phyloP scores from a whole-genome alignment of 2,797 vertebrate genomes.

The Sarcoramphus papa region DNA sequence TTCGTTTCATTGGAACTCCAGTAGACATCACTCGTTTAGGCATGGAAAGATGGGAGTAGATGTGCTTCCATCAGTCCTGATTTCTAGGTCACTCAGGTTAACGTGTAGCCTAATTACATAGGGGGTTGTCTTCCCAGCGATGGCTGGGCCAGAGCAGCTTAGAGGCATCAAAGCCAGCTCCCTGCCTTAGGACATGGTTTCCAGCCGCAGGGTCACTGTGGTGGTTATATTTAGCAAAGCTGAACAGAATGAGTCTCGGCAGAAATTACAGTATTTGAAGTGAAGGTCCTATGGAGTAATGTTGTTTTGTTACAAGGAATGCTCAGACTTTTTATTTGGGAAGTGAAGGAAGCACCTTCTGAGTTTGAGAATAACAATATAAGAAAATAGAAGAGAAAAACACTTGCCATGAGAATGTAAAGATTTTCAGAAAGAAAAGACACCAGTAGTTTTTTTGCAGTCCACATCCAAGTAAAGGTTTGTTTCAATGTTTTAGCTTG shows the following conservation, averaged over 20 bases:
- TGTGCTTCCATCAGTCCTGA: not conserved
- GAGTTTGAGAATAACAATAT: not conserved
- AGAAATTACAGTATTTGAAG: not conserved
- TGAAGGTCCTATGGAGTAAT: not conserved
- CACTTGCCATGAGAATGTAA: not conserved
- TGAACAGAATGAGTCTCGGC: not conserved
- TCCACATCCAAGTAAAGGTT: not conserved
- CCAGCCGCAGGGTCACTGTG: not conserved
- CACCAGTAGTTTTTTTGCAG: not conserved
- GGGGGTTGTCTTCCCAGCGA: not conserved
- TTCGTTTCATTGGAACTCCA: not conserved
- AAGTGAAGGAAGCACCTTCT: not conserved
- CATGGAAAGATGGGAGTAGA: not conserved
- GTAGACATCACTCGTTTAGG: not conserved
- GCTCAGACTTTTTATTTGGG: not conserved
- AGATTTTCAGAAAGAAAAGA: not conserved
- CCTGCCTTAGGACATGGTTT: not conserved
- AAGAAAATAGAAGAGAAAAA: not conserved
- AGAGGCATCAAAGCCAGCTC: not conserved
- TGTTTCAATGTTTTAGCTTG: not conserved
- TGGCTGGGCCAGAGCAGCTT: not conserved
- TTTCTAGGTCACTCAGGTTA: not conserved
- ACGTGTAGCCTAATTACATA: not conserved
- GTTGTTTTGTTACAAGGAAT: not conserved
- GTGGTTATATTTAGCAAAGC: not conserved